Conservation (phyloP, 2,888 invertebrate species). For the Euzetes globulus region DNA sequence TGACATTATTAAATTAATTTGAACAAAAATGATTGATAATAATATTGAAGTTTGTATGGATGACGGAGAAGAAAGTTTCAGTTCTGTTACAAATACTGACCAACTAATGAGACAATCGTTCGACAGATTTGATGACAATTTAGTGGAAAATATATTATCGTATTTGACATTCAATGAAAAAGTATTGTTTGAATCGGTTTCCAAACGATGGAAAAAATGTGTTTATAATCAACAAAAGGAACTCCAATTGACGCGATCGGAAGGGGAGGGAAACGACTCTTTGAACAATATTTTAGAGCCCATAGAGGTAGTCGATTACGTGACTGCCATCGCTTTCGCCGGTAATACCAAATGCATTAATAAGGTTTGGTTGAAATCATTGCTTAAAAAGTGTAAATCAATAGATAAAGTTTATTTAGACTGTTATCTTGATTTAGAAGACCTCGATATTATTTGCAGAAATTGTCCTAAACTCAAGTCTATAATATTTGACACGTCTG, state of each 20-base stretch:
- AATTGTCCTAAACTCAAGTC: neutral
- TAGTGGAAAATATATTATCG: neutral
- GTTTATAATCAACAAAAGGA: neutral
- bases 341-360: neutral
- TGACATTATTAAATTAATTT: too few species aligned
- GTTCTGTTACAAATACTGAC: neutral
- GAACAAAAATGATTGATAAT: too few species aligned
- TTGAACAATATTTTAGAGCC: neutral
- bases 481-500: neutral
- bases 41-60: neutral
- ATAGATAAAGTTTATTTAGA: neutral
- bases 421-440: neutral
- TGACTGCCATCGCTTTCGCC: neutral
- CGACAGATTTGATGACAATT: neutral
- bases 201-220: neutral
- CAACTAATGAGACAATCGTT: neutral
- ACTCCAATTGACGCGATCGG: neutral
- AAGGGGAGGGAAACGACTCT: neutral
- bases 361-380: neutral
- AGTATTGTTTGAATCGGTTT: neutral
- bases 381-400: neutral
- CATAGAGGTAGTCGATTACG: neutral
- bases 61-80: neutral
- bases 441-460: neutral
- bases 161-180: constrained; percentile 3